Base-by-base conservation (phyloP, 1,140 invertebrate genomes). In the Procambarus clarkii region DNA sequence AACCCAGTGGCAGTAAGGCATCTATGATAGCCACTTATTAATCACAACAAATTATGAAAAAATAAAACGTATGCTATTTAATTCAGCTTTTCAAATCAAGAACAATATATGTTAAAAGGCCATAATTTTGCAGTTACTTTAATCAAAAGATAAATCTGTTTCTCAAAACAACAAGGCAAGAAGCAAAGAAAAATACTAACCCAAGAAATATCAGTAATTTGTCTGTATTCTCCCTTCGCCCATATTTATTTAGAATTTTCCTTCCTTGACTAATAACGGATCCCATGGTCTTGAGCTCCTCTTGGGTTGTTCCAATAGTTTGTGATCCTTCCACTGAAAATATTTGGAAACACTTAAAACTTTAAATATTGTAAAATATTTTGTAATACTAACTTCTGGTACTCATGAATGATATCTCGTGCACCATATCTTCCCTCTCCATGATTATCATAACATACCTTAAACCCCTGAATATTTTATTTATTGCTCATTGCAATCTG, bases 201-300 rank as follows among this genome's bases (percentile, higher is more conserved):
- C 98, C 98, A 93, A 99, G 96, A 91, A 97, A 96, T 92, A 99
- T 96, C 0, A 99, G 95, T 77, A 98, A 96, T 96, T 98, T 99
- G 94, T 99, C 98, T 0, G 98, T 99, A 84, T 98, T 97, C 95
- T 99, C 98, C 50, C 98, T 95, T 92, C 98, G 95, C 3, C 97
- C 98, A 95, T 99, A 99, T 95, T 99, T 99, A 44, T 97, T 98
- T 64, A 99, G 95, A 3, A 99, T 95, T 94, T 98, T 98, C 89
- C 97, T 96, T 0, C 98, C 98, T 94, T 98, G 98, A 18, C 96
- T 95, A 93, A 99, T 98, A 13, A 97, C 97, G 93, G 97, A 96
- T 97, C 97, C 97, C 92, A 98, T 98, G 88, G 96, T 96, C 93
- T 97, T 96, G 21, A 99, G 95, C 94, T 99, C 98, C 93, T 97